A percentile compares a stretch with the other conserved stretches of the same genome.
phyloP scores from a whole-genome alignment of 2,113 vertebrate species.

The Telmatochromis sp. region DNA sequence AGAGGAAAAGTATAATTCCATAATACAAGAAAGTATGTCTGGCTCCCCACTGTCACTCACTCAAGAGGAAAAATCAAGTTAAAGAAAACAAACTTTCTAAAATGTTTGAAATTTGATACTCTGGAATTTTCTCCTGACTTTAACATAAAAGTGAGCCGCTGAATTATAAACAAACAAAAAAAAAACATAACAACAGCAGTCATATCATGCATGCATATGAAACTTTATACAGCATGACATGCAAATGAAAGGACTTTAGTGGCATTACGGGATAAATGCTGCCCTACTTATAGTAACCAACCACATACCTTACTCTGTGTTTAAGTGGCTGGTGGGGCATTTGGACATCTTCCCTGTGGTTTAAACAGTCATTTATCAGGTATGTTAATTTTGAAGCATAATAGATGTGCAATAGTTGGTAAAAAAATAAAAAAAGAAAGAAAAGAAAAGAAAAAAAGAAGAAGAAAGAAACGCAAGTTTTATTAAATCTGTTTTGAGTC shows the following conservation, averaged over 20 bases:
- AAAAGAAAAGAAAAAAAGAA: accelerated
- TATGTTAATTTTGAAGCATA: neutral
- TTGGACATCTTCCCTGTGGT: neutral
- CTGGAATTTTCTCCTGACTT: neutral
- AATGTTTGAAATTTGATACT: neutral
- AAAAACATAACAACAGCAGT: neutral
- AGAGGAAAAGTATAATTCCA: slow-evolving; percentile 11
- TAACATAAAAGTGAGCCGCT: neutral
- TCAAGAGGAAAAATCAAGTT: neutral
- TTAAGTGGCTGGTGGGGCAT: neutral
- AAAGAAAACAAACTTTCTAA: neutral
- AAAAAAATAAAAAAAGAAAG: accelerated
- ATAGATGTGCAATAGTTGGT: neutral
- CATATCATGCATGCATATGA: neutral
- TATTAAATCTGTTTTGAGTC: neutral
- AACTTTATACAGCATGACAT: neutral
- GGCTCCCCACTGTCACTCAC: neutral
- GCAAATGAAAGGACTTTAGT: neutral
- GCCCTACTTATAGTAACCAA: neutral
- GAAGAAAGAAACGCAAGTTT: neutral
- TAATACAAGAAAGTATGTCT: neutral
- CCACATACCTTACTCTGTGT: neutral
- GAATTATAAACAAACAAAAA: neutral
- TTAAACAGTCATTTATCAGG: neutral
- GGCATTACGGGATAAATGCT: neutral